Evolutionary conservation across 2,888 invertebrate genomes (phyloP).

Genomic region (Lasioglossum figueresi): DNA sequence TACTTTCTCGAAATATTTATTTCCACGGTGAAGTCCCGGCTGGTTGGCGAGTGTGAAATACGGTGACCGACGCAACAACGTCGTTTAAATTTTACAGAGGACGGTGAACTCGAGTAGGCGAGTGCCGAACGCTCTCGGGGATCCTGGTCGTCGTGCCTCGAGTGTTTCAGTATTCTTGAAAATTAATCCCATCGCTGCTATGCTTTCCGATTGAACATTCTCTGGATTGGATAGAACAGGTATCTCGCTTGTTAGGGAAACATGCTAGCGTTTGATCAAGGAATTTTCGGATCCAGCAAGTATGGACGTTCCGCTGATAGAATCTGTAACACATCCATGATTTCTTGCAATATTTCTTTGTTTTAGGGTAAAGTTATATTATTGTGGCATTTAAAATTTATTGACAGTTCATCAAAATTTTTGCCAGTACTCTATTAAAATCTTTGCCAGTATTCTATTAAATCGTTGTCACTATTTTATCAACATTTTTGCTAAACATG

Average conservation of each 20-base stretch:
- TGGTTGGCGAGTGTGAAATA: conserved; percentile 20
- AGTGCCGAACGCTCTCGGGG: not conserved
- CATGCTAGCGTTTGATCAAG: not conserved
- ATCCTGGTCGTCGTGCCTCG: not conserved
- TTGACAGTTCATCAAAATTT: too few relatives aligned
- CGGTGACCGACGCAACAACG: conserved; percentile 36
- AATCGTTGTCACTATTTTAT: too few relatives aligned
- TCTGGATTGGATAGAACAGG: not conserved
- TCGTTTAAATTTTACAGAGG: conserved; percentile 45
- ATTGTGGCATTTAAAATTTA: too few relatives aligned
- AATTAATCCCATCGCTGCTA: not conserved
- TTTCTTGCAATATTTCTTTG: not conserved
- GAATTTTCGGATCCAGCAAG: not conserved
- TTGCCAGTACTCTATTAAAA: too few relatives aligned
- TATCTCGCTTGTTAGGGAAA: not conserved
- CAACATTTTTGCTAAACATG: too few relatives aligned
- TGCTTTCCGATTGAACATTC: not conserved
- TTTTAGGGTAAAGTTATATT: too few relatives aligned
- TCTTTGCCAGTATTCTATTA: too few relatives aligned
- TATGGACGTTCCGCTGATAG: not conserved
- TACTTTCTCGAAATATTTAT: conserved; percentile 58
- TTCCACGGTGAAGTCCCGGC: conserved; percentile 30
- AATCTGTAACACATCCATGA: not conserved
- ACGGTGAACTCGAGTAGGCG: conserved; percentile 7
- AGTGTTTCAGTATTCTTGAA: not conserved